Evolutionary conservation across 2,113 vertebrate species (phyloP).

Genomic region (Erythrocebus patas): DNA sequence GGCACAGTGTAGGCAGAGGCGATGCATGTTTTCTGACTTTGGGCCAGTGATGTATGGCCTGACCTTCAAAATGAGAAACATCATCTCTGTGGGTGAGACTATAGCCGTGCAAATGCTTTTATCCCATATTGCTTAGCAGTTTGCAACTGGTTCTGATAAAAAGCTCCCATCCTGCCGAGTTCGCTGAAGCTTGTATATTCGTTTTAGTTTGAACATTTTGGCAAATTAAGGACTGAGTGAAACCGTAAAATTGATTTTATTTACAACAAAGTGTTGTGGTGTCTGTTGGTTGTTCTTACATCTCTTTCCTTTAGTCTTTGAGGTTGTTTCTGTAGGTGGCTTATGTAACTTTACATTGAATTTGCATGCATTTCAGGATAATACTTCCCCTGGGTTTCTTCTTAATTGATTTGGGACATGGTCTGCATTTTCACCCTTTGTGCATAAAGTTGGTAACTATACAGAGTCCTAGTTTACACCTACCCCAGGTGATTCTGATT

Average conservation of each 20-base stretch:
- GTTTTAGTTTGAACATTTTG: slow-evolving; percentile 69
- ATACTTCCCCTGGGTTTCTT: background rate
- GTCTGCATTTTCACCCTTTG: background rate
- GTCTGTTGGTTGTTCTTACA: background rate
- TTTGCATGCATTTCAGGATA: slow-evolving; percentile 41
- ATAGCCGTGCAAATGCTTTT: slow-evolving; percentile 33
- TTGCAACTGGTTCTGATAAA: slow-evolving; percentile 42
- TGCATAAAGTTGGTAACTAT: background rate
- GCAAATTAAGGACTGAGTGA: slow-evolving; percentile 61
- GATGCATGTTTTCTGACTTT: slow-evolving; percentile 63
- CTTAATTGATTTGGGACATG: slow-evolving; percentile 24
- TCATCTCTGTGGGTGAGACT: slow-evolving; percentile 61
- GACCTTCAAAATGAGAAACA: slow-evolving; percentile 66
- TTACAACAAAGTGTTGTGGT: background rate
- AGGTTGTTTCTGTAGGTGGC: slow-evolving; percentile 38
- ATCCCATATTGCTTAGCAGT: slow-evolving; percentile 51
- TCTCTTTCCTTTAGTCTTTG: slow-evolving; percentile 1
- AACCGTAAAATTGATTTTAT: slow-evolving; percentile 61
- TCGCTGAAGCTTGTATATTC: slow-evolving; percentile 54
- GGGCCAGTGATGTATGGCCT: slow-evolving; percentile 49
- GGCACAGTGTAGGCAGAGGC: slow-evolving; percentile 1
- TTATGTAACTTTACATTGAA: background rate
- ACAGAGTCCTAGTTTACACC: background rate
- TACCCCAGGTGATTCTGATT: background rate
- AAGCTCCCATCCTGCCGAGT: slow-evolving; percentile 25